phyloP scores from a whole-genome alignment of 2,797 vertebrate genomes.

The Bradypodion pumilum region DNA sequence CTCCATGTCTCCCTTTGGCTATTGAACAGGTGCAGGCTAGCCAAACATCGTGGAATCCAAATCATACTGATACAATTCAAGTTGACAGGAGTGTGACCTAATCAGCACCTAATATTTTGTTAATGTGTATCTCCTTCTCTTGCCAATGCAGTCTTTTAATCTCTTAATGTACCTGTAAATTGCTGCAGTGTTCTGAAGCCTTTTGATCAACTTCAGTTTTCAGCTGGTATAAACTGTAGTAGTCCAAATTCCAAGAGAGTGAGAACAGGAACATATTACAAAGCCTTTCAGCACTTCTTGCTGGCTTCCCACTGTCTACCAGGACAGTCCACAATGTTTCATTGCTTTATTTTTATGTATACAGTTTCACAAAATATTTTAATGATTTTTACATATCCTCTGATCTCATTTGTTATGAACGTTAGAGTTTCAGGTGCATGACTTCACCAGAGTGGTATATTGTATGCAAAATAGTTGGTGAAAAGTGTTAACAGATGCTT shows the following conservation, averaged over 20 bases:
- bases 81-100: not conserved
- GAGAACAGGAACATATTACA: not conserved
- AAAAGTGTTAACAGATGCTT: constrained; percentile 18
- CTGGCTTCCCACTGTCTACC: not conserved
- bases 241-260: not conserved
- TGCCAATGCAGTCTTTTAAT: not conserved
- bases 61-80: not conserved
- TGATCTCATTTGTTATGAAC: constrained; percentile 22
- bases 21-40: not conserved
- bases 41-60: not conserved
- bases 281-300: not conserved
- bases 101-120: not conserved
- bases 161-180: not conserved
- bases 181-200: not conserved
- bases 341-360: not conserved
- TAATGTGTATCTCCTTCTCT: not conserved
- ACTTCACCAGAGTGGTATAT: constrained; percentile 32
- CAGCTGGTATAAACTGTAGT: not conserved
- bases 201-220: not conserved
- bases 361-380: constrained; percentile 4
- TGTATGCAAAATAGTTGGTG: constrained; percentile 4
- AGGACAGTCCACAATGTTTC: not conserved
- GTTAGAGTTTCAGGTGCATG: constrained; percentile 16
- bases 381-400: constrained; percentile 35
- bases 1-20: not conserved